Percentiles rank a stretch among this genome's conserved stretches.
These are phyloP conservation scores for Hucho hucho DNA, from an alignment of 2,113 vertebrate genomes.

Conservation along the genomic window DNA sequence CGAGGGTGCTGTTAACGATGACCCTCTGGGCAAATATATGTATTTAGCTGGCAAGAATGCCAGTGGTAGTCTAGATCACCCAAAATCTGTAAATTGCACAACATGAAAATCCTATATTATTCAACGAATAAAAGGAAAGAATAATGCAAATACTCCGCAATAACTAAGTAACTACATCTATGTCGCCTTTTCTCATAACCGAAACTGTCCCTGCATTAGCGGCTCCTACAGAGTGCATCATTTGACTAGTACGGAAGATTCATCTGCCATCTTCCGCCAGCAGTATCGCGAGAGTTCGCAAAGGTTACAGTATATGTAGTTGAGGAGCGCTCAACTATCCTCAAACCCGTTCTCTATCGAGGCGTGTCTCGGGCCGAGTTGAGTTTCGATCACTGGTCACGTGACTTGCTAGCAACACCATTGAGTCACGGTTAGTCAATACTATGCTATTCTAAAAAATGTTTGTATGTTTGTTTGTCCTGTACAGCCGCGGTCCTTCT, in stretches of 20 bases:
- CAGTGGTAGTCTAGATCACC: slow-evolving; percentile 33
- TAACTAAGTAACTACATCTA: not conserved
- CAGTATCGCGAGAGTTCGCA: slow-evolving; percentile 72
- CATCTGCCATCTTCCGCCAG: slow-evolving; percentile 62
- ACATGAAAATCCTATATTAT: slow-evolving; percentile 64
- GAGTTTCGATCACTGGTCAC: no score
- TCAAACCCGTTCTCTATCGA: no score
- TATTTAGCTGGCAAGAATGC: slow-evolving; percentile 51
- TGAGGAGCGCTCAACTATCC: no score
- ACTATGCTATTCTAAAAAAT: no score
- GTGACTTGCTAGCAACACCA: no score
- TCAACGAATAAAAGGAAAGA: slow-evolving; percentile 24
- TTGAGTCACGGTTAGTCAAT: no score
- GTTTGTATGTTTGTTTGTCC: no score
- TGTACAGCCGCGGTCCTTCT: no score
- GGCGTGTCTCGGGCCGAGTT: no score
- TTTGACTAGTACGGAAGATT: no score
- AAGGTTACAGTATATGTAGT: slow-evolving; percentile 29
- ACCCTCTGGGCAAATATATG: slow-evolving; percentile 62
- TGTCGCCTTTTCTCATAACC: slow-evolving; percentile 20
- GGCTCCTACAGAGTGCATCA: slow-evolving; percentile 23
- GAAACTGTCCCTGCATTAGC: slow-evolving; percentile 35
- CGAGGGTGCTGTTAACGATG: slow-evolving; percentile 67
- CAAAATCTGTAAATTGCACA: slow-evolving; percentile 44
- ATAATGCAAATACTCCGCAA: not conserved